Evolutionary conservation across 2,888 invertebrate genomes (phyloP).

Genomic region (Heliconius cydno): DNA sequence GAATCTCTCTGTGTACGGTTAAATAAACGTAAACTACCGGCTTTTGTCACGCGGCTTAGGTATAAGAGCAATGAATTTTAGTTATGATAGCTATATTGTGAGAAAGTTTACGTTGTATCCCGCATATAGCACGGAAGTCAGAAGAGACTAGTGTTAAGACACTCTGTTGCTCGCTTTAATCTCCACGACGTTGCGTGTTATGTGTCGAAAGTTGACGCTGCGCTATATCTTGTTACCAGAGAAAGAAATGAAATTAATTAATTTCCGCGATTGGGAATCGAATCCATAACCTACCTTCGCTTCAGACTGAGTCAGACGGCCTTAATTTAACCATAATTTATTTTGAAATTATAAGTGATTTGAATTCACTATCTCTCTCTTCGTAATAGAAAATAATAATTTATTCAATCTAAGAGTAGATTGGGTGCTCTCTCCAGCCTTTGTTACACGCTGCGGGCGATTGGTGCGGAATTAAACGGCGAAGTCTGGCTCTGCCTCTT

Average conservation of each 20-base stretch:
- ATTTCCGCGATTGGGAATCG: not conserved
- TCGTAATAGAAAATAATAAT: not conserved
- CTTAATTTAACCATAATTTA: not conserved
- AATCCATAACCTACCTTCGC: not conserved
- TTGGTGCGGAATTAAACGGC: constrained; percentile 17
- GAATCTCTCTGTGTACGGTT: not conserved
- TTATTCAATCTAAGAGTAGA: not conserved
- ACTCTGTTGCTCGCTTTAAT: not conserved
- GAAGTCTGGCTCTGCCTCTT: not conserved
- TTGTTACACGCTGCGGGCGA: constrained; percentile 16
- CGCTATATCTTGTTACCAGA: not conserved
- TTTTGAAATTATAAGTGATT: not conserved
- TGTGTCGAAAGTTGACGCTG: not conserved
- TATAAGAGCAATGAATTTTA: not conserved
- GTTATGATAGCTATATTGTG: not conserved
- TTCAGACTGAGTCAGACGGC: too few species aligned
- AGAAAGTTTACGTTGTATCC: not conserved
- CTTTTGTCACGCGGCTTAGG: not conserved
- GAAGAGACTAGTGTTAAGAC: not conserved
- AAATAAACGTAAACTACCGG: constrained; percentile 8
- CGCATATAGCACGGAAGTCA: not conserved
- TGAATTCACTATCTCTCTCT: not conserved
- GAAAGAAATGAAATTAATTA: not conserved
- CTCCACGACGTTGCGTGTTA: too few species aligned
- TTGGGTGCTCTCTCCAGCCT: constrained; percentile 3